These are phyloP conservation scores for Sebastes schlegelii DNA, from an alignment of 2,113 vertebrate species.

Conservation along the genomic window DNA sequence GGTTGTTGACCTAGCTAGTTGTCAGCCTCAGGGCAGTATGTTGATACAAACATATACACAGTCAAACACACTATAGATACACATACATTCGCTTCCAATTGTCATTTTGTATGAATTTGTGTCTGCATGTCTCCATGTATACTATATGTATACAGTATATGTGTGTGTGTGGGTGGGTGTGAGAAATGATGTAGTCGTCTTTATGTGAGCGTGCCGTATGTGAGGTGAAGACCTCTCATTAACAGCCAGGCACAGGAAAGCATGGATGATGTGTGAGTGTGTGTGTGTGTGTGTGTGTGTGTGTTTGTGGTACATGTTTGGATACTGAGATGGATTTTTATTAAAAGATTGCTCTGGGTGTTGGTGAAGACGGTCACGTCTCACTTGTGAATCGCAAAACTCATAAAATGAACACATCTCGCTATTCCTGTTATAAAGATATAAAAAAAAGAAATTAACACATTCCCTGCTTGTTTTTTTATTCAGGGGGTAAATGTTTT, in stretches of 20 bases:
- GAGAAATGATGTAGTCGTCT: constrained; percentile 18
- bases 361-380: not conserved
- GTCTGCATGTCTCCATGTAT: constrained; percentile 8
- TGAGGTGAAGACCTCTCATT: constrained; percentile 34
- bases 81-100: not conserved
- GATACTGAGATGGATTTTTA: not conserved
- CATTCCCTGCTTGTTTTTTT: not conserved
- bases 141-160: not conserved
- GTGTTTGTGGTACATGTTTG: not conserved
- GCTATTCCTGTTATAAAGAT: not conserved
- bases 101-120: not conserved
- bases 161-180: constrained; percentile 42
- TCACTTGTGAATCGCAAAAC: not conserved
- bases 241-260: constrained; percentile 21
- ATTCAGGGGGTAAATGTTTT: not conserved
- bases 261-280: not conserved
- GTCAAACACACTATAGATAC: not conserved
- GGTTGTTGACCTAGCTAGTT: constrained; percentile 35
- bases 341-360: not conserved
- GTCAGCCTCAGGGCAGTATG: constrained; percentile 40
- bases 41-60: constrained; percentile 21
- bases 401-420: not conserved
- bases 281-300: constrained; percentile 1
- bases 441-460: not conserved
- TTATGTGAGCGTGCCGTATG: constrained; percentile 21